Conservation (phyloP, 2,113 vertebrate species). For the Sander lucioperca region DNA sequence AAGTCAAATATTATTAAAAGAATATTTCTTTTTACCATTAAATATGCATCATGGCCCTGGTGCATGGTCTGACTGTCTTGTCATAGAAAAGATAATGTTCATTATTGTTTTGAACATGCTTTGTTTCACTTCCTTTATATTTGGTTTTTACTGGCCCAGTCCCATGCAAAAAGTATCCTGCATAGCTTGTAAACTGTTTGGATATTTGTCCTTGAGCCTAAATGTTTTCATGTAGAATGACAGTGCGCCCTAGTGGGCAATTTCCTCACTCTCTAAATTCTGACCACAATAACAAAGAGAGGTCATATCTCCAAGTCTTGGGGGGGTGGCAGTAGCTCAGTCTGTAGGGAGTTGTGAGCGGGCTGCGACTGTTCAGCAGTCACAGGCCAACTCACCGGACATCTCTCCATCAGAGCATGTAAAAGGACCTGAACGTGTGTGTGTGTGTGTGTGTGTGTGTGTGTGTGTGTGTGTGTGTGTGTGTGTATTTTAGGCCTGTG, state of each 20-base stretch:
- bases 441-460: too few species aligned
- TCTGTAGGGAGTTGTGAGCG: too few species aligned
- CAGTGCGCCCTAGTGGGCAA: slow-evolving; percentile 46
- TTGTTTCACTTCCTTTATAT: slow-evolving; percentile 34
- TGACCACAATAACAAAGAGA: not conserved
- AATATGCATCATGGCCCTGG: not conserved
- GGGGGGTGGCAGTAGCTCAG: too few species aligned
- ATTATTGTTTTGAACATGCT: not conserved
- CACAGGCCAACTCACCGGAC: too few species aligned
- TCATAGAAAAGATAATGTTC: not conserved
- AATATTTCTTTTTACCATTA: not conserved
- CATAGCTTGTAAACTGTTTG: not conserved
- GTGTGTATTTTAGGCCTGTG: too few species aligned
- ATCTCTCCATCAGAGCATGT: too few species aligned
- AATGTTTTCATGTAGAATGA: slow-evolving; percentile 9
- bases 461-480: too few species aligned
- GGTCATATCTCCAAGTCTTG: not conserved
- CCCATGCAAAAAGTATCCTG: not conserved
- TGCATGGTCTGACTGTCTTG: not conserved
- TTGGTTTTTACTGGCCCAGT: not conserved
- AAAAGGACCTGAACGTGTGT: too few species aligned
- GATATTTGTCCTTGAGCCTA: not conserved
- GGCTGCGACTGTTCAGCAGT: too few species aligned
- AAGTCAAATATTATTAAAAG: not conserved
- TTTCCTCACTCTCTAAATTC: not conserved